These are phyloP conservation scores for Ethmia dodecea DNA, from an alignment of 2,888 invertebrate genomes.

Conservation along the genomic window DNA sequence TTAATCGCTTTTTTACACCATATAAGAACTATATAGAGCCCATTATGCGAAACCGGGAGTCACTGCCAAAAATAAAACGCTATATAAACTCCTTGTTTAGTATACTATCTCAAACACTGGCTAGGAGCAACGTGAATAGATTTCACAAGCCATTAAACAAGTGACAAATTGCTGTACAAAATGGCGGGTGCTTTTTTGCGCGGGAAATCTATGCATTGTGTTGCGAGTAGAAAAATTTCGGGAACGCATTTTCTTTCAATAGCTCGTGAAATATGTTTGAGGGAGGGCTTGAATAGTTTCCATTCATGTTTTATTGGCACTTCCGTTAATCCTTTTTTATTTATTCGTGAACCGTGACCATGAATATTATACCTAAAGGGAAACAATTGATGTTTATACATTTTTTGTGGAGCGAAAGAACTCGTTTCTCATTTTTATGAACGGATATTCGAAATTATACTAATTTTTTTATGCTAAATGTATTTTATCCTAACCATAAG, in stretches of 20 bases:
- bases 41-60: slow-evolving; percentile 13
- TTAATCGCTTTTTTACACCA: slow-evolving; percentile 8
- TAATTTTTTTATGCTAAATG: too few species aligned
- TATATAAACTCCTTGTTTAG: slow-evolving; percentile 27
- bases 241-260: slow-evolving; percentile 60
- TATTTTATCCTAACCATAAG: too few species aligned
- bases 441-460: too few species aligned
- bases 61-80: slow-evolving; percentile 26
- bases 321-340: slow-evolving; percentile 58
- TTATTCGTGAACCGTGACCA: slow-evolving; percentile 12
- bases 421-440: too few species aligned
- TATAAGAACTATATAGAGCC: slow-evolving; percentile 20
- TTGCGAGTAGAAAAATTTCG: slow-evolving; percentile 49
- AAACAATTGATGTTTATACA: too few species aligned
- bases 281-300: slow-evolving; percentile 49
- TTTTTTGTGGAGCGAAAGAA: too few species aligned
- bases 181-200: slow-evolving; percentile 59
- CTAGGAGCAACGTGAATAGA: slow-evolving; percentile 53
- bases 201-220: slow-evolving; percentile 54
- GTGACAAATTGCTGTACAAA: slow-evolving; percentile 76
- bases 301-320: slow-evolving; percentile 47
- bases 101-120: slow-evolving; percentile 32
- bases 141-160: slow-evolving; percentile 79
- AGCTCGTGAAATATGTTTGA: slow-evolving; percentile 48
- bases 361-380: too few species aligned